Percentiles rank a stretch among this genome's conserved stretches.
Conservation (phyloP, 2,888 invertebrate genomes). For the Taphrorychus bicolor region DNA sequence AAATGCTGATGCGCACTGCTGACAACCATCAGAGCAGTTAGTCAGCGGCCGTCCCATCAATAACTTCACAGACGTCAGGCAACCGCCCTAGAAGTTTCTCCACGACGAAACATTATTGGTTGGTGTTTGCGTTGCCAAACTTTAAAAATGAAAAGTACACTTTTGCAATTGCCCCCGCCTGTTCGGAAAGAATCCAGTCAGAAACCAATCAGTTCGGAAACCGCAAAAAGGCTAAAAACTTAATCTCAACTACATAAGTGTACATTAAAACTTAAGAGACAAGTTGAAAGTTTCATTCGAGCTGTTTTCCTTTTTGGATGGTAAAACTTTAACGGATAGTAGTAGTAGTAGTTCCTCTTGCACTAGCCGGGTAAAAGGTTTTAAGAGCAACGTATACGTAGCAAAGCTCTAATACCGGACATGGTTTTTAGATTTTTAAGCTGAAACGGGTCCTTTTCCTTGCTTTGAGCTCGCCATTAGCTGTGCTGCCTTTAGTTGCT, state of each 20-base stretch:
- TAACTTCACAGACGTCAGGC: too few relatives aligned
- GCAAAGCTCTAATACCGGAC: not conserved
- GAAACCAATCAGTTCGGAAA: not conserved
- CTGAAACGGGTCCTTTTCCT: not conserved
- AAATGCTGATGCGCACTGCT: too few relatives aligned
- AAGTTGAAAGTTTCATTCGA: not conserved
- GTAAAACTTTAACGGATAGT: not conserved
- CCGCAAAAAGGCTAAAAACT: conserved; percentile 5
- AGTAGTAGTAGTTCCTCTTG: conserved; percentile 6
- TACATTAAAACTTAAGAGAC: conserved; percentile 4
- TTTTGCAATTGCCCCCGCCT: not conserved
- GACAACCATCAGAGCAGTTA: too few relatives aligned
- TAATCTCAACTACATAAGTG: conserved; percentile 8
- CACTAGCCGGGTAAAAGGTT: not conserved
- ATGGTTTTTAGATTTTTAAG: not conserved
- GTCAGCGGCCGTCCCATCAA: too few relatives aligned
- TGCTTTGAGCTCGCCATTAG: not conserved
- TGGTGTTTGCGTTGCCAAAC: not conserved
- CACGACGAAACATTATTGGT: too few relatives aligned
- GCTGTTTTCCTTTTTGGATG: conserved; percentile 1
- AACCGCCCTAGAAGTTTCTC: too few relatives aligned
- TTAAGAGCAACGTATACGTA: conserved; percentile 3
- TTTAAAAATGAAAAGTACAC: not conserved
- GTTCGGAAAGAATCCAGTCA: not conserved
- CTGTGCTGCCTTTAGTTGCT: not conserved